phyloP scores from a whole-genome alignment of 2,113 vertebrate species.

The Neolamprologus variostigma region DNA sequence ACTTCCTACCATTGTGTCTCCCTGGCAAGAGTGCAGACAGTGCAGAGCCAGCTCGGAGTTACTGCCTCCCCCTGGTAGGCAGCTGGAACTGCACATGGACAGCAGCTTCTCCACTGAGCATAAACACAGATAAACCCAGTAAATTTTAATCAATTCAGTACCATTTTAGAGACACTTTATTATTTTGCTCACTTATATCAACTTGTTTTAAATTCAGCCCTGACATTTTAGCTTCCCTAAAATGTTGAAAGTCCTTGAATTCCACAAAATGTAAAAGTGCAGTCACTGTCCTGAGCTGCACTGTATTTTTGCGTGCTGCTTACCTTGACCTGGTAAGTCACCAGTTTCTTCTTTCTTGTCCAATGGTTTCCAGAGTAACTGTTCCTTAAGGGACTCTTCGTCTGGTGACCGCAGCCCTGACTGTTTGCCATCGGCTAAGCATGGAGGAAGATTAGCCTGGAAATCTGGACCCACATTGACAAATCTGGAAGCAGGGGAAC shows the following conservation, averaged over 20 bases:
- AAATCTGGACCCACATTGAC: constrained; percentile 69
- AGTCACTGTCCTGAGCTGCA: not conserved
- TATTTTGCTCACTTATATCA: not conserved
- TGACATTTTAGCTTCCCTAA: not conserved
- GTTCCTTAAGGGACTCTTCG: constrained; percentile 28
- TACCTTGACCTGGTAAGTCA: constrained; percentile 58
- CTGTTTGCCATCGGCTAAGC: not conserved
- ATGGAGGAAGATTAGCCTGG: constrained; percentile 66
- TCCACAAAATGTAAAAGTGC: accelerated
- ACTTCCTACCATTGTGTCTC: constrained; percentile 64
- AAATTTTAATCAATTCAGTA: not conserved
- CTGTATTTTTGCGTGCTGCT: not conserved
- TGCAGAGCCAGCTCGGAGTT: constrained; percentile 76
- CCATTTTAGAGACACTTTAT: not conserved
- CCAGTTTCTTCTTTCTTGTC: constrained; percentile 33
- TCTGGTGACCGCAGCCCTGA: not conserved
- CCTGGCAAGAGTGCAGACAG: constrained; percentile 61
- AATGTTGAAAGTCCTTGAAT: not conserved
- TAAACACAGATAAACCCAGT: not conserved
- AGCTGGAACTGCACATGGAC: constrained; percentile 72
- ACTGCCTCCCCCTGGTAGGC: constrained; percentile 71
- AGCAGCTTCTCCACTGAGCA: constrained; percentile 68
- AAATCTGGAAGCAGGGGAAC: constrained; percentile 13
- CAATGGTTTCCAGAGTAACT: constrained; percentile 72
- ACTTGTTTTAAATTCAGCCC: not conserved